These are phyloP conservation scores for Lycophotia porphyrea DNA, from an alignment of 2,888 invertebrate species.

Conservation along the genomic window DNA sequence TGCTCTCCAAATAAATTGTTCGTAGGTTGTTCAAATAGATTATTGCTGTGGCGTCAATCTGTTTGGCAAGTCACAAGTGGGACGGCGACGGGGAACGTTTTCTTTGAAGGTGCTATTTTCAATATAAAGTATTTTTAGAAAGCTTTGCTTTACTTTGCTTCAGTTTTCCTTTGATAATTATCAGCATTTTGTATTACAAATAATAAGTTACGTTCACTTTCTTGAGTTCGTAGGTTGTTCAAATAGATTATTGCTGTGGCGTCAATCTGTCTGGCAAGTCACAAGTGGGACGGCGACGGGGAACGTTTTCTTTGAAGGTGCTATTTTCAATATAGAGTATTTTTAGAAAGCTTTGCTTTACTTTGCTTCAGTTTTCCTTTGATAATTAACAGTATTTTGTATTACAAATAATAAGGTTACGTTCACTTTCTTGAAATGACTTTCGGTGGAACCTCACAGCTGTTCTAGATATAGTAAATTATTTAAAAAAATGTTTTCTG, in stretches of 20 bases:
- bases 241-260: conserved; percentile 13
- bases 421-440: background rate
- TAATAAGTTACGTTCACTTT: background rate
- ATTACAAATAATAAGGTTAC: background rate
- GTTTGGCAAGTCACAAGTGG: conserved; percentile 10
- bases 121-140: conserved; percentile 2
- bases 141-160: background rate
- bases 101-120: background rate
- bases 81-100: background rate
- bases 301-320: background rate
- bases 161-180: background rate
- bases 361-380: background rate
- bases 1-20: conserved; percentile 15
- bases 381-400: background rate
- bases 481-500: background rate
- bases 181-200: background rate
- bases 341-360: conserved; percentile 8
- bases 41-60: conserved; percentile 20
- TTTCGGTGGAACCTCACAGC: background rate
- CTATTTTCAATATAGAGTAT: background rate
- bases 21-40: background rate
- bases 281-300: background rate
- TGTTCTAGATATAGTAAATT: background rate
- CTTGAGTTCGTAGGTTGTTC: background rate
- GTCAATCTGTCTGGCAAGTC: conserved; percentile 21